phyloP scores from a whole-genome alignment of 2,888 invertebrate genomes.

The Ichneumoninae sp. region DNA sequence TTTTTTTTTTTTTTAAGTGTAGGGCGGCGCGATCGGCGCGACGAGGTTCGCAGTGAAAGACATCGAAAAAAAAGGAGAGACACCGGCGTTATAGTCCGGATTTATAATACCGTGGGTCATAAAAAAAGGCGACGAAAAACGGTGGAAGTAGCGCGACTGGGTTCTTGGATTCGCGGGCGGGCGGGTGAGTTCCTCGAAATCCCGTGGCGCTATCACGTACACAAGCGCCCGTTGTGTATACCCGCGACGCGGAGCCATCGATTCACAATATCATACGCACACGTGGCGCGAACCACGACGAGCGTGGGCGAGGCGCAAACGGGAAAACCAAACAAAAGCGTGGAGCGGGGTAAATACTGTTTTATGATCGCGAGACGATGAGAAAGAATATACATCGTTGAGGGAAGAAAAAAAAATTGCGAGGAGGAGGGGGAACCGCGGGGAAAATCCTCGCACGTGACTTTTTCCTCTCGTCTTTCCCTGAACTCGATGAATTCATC shows the following conservation, averaged over 20 bases:
- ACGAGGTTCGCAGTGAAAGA: conserved; percentile 47
- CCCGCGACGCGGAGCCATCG: neutral
- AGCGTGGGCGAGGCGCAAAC: conserved; percentile 64
- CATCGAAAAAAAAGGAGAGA: conserved; percentile 22
- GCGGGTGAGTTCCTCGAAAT: conserved; percentile 41
- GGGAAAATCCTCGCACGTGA: conserved; percentile 20
- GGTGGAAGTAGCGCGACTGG: conserved; percentile 28
- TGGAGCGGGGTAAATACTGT: conserved; percentile 71
- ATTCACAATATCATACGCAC: conserved; percentile 50
- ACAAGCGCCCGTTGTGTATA: conserved; percentile 12
- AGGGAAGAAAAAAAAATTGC: conserved; percentile 23
- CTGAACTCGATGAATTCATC: conserved; percentile 3
- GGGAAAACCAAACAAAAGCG: conserved; percentile 77
- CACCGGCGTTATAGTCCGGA: conserved; percentile 73
- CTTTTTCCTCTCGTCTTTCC: conserved; percentile 13
- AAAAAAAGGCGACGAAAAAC: conserved; percentile 72
- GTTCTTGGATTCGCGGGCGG: conserved; percentile 48
- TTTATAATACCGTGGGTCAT: conserved; percentile 79
- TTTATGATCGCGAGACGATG: conserved; percentile 74
- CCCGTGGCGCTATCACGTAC: conserved; percentile 47
- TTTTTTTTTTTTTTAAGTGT: neutral
- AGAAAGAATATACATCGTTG: conserved; percentile 47
- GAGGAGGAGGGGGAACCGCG: neutral
- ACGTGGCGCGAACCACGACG: conserved; percentile 47
- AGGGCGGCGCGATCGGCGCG: conserved; percentile 31